A percentile compares a stretch with the other conserved stretches of the same genome.
Evolutionary conservation across 2,113 vertebrate species (phyloP).

Genomic region (Otolemur garnettii): DNA sequence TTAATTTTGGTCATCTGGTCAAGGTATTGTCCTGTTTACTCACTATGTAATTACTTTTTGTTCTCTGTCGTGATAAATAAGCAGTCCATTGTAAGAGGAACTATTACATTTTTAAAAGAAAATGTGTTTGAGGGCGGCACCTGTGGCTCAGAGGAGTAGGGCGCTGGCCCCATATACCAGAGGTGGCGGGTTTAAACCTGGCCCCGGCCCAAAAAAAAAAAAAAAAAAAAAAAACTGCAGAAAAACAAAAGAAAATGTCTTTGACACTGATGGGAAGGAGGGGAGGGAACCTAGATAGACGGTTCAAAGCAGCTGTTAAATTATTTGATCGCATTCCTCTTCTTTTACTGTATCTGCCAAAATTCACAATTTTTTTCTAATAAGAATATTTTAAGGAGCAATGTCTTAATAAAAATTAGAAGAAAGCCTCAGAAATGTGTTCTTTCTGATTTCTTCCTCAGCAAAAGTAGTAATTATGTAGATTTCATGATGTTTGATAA

Average conservation of each 20-base stretch:
- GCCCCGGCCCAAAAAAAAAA: too few relatives aligned
- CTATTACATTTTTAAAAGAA: slow-evolving; percentile 77
- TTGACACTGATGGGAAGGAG: slow-evolving; percentile 77
- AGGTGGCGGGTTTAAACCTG: too few relatives aligned
- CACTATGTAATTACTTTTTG: background rate
- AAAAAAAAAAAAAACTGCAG: too few relatives aligned
- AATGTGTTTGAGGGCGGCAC: slow-evolving; percentile 69
- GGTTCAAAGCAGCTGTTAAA: slow-evolving; percentile 78
- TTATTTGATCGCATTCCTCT: slow-evolving; percentile 70
- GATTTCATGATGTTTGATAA: slow-evolving; percentile 62
- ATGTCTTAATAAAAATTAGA: slow-evolving; percentile 80
- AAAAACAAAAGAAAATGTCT: slow-evolving; percentile 72
- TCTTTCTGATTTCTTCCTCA: slow-evolving; percentile 42
- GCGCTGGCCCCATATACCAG: too few relatives aligned
- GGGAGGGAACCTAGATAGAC: slow-evolving; percentile 78
- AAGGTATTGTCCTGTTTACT: slow-evolving; percentile 4
- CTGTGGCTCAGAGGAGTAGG: too few relatives aligned
- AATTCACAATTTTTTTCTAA: slow-evolving; percentile 77
- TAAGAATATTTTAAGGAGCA: slow-evolving; percentile 77
- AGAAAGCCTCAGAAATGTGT: slow-evolving; percentile 69
- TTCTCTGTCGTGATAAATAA: background rate
- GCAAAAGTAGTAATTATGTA: slow-evolving; percentile 50
- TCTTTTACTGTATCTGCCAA: slow-evolving; percentile 72
- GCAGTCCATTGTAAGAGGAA: slow-evolving; percentile 76
- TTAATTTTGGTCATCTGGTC: background rate